Percentiles rank a stretch among this genome's conserved stretches.
These are phyloP conservation scores for Zygaena filipendulae DNA, from an alignment of 2,888 invertebrate species.

Conservation along the genomic window DNA sequence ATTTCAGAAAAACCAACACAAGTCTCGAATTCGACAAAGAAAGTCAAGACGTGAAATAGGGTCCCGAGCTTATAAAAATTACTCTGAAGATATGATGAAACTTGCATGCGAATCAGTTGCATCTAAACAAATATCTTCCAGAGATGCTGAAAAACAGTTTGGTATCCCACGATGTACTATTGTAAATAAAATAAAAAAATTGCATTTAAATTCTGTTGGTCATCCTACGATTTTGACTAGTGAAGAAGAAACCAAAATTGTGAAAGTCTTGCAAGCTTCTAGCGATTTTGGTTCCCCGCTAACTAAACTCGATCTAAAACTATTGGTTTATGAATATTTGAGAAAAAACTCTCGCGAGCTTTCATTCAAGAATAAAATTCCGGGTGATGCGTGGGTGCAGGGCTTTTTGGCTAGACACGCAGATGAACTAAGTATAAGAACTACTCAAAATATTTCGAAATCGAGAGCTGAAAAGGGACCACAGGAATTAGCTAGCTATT, in stretches of 20 bases:
- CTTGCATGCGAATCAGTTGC: neutral
- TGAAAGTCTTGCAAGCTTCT: constrained; percentile 8
- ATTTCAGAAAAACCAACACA: constrained; percentile 6
- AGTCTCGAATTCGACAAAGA: constrained; percentile 7
- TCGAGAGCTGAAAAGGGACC: constrained; percentile 17
- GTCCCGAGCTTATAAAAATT: constrained; percentile 6
- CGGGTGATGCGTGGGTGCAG: constrained; percentile 13
- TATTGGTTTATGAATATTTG: constrained; percentile 16
- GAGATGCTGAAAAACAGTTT: constrained; percentile 14
- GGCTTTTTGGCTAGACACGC: constrained; percentile 10
- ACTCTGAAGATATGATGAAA: neutral
- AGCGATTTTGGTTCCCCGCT: constrained; percentile 14
- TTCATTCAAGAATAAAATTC: constrained; percentile 11
- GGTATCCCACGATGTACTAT: constrained; percentile 15
- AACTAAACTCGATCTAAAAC: constrained; percentile 16
- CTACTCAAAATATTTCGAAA: constrained; percentile 18
- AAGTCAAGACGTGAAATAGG: constrained; percentile 7
- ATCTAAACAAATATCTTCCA: constrained; percentile 8
- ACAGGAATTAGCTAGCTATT: constrained; percentile 15
- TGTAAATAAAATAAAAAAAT: constrained; percentile 8
- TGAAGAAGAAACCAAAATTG: constrained; percentile 5
- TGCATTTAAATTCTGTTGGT: constrained; percentile 4
- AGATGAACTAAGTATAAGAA: constrained; percentile 14
- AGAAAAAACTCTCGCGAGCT: constrained; percentile 14
- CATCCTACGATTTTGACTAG: constrained; percentile 3